Conservation (phyloP, 2,797 vertebrate genomes). For the Melanitta fusca region DNA sequence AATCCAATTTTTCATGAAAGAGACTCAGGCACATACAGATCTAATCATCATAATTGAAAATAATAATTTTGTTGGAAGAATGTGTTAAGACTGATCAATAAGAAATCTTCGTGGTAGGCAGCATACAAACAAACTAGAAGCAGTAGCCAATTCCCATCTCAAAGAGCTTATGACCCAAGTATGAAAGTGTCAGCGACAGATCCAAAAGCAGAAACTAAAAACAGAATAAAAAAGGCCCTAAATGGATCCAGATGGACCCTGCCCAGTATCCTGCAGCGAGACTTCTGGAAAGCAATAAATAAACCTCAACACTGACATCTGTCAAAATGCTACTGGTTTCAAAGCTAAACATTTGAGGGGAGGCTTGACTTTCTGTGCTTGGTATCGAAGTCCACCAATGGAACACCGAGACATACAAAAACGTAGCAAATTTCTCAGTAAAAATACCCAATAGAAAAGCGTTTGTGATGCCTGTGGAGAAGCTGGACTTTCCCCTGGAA, state of each 20-base stretch:
- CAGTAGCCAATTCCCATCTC: neutral
- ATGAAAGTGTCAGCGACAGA: neutral
- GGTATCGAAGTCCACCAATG: neutral
- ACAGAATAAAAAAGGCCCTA: neutral
- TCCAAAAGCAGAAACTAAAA: neutral
- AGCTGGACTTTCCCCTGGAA: neutral
- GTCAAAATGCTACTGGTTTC: neutral
- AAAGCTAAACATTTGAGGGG: neutral
- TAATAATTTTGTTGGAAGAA: neutral
- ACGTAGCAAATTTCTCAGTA: neutral
- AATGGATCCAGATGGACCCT: neutral
- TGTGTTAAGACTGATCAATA: neutral
- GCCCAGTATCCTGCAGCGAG: neutral
- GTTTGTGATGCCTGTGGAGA: rapidly evolving
- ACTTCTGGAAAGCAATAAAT: neutral
- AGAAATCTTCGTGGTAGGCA: neutral
- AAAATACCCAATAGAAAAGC: too few species aligned
- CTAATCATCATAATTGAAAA: neutral
- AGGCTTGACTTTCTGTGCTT: too few species aligned
- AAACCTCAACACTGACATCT: rapidly evolving
- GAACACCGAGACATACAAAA: neutral
- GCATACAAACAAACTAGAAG: neutral
- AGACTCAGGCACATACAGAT: neutral
- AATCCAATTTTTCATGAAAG: neutral
- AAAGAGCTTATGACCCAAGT: neutral